phyloP scores from a whole-genome alignment of 2,888 invertebrate genomes.

The Serripes groenlandicus region DNA sequence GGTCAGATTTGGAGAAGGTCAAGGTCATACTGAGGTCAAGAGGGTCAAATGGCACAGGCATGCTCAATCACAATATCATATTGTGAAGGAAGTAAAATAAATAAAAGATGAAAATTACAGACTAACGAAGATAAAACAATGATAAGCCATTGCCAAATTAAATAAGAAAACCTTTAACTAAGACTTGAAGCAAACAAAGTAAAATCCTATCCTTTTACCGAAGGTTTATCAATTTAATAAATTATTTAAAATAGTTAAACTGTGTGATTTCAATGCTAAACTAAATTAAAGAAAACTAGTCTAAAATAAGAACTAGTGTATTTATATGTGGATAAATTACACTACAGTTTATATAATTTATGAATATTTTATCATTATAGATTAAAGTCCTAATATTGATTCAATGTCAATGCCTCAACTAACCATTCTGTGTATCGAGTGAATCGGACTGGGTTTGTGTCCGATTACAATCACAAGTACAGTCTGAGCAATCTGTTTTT shows the following conservation, averaged over 20 bases:
- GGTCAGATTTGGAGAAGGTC: slow-evolving; percentile 5
- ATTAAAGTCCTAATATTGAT: no score
- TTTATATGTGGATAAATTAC: no score
- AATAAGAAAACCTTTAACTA: no score
- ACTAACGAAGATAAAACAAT: neutral
- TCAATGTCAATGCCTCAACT: slow-evolving; percentile 66
- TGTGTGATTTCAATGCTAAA: no score
- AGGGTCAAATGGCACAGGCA: slow-evolving; percentile 65
- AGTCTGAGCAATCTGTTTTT: slow-evolving; percentile 51
- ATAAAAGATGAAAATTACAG: slow-evolving; percentile 1
- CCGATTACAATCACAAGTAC: slow-evolving; percentile 56
- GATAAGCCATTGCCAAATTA: neutral
- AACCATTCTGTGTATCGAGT: slow-evolving; percentile 49
- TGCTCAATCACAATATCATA: slow-evolving; percentile 57
- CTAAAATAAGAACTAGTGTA: no score
- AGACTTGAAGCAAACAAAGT: no score
- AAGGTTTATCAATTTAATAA: no score
- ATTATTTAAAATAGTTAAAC: no score
- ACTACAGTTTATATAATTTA: no score
- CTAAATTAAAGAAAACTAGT: no score
- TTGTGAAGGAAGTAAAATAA: slow-evolving; percentile 24
- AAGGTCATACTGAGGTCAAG: slow-evolving; percentile 30
- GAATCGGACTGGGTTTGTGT: slow-evolving; percentile 28
- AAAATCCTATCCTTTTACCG: no score
- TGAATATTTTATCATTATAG: no score